phyloP scores from a whole-genome alignment of 2,797 vertebrate genomes.

The Adrianichthys oophorus region DNA sequence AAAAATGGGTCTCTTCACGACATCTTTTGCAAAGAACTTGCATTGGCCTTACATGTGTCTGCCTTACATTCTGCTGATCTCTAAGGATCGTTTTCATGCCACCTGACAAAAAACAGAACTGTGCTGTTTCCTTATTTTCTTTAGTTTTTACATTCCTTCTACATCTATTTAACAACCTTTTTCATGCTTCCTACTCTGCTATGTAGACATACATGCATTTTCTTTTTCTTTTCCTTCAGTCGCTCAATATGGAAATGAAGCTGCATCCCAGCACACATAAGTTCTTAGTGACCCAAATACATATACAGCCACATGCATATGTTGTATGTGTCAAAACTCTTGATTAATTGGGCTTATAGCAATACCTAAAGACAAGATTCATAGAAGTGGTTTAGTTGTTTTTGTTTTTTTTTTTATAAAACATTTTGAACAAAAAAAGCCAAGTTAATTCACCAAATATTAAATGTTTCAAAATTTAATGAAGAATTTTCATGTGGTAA shows the following conservation, averaged over 20 bases:
- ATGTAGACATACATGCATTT: background rate
- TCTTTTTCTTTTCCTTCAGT: slow-evolving; percentile 3
- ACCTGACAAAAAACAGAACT: slow-evolving; percentile 1
- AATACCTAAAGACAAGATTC: too few relatives aligned
- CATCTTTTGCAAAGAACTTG: too few relatives aligned
- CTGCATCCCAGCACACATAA: slow-evolving; percentile 30
- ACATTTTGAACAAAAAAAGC: background rate
- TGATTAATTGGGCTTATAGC: slow-evolving; percentile 50
- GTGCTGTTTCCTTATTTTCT: slow-evolving; percentile 19
- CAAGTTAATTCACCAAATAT: too few relatives aligned
- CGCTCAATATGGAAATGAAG: slow-evolving; percentile 62
- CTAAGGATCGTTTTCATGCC: slow-evolving; percentile 6
- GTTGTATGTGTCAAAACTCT: slow-evolving; percentile 33
- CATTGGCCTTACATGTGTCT: too few relatives aligned
- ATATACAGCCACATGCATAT: slow-evolving; percentile 17
- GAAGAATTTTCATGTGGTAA: too few relatives aligned
- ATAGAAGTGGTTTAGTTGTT: background rate
- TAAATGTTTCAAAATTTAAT: background rate
- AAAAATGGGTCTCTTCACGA: too few relatives aligned
- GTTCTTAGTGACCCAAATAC: slow-evolving; percentile 61
- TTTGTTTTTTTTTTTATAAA: background rate
- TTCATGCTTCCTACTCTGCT: background rate
- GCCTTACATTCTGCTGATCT: background rate
- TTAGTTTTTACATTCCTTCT: slow-evolving; percentile 9
- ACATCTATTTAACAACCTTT: background rate